Evolutionary conservation across 2,797 vertebrate genomes (phyloP).

Genomic region (Lycodopsis pacificus): DNA sequence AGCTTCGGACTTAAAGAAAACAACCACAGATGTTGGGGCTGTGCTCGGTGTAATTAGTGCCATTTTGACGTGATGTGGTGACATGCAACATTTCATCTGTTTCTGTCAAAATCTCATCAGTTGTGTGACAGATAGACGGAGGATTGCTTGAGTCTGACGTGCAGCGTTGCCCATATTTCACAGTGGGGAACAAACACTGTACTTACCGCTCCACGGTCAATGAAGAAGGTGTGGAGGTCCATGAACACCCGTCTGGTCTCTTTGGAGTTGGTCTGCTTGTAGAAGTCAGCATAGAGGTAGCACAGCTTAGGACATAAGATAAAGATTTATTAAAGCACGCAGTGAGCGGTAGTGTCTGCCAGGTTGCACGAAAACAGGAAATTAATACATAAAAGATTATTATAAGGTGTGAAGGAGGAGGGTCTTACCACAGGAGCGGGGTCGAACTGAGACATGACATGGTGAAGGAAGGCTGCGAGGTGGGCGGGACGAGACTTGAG

Average conservation of each 20-base stretch:
- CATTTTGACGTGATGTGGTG: not conserved
- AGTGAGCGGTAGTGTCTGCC: not conserved
- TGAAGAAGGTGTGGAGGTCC: slow-evolving; percentile 93
- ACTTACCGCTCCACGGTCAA: slow-evolving; percentile 94
- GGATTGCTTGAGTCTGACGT: not conserved
- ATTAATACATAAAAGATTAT: not conserved
- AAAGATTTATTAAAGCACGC: not conserved
- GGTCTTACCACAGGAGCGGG: slow-evolving; percentile 91
- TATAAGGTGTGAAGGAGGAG: not conserved
- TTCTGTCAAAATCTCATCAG: slow-evolving; percentile 10
- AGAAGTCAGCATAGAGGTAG: slow-evolving; percentile 95
- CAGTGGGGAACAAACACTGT: not conserved
- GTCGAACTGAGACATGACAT: slow-evolving; percentile 98
- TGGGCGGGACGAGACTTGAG: slow-evolving; percentile 96
- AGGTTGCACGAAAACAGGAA: slow-evolving; percentile 1
- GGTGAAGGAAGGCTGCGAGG: slow-evolving; percentile 94
- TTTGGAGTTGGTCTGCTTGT: slow-evolving; percentile 98
- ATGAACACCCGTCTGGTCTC: slow-evolving; percentile 95
- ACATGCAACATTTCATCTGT: not conserved
- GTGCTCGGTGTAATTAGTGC: not conserved
- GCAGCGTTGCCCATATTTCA: not conserved
- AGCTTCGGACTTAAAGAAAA: not conserved
- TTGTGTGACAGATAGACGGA: not conserved
- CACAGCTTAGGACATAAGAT: slow-evolving; percentile 85
- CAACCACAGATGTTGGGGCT: not conserved